These are phyloP conservation scores for Varecia variegata DNA, from an alignment of 2,797 vertebrate genomes.

Conservation along the genomic window DNA sequence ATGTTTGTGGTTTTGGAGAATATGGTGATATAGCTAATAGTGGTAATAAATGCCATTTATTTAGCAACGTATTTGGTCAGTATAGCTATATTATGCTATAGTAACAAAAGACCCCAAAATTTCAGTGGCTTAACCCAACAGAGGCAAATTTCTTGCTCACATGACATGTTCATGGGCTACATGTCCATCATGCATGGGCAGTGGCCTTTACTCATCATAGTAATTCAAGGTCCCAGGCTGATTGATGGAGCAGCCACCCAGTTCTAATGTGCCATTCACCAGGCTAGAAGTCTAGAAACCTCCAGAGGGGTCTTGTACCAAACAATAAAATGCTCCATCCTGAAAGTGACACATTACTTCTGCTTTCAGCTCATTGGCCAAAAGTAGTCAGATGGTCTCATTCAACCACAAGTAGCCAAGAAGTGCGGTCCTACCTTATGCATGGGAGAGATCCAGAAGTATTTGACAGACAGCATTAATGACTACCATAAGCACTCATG, in stretches of 20 bases:
- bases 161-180: background rate
- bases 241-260: background rate
- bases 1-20: background rate
- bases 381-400: background rate
- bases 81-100: background rate
- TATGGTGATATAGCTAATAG: background rate
- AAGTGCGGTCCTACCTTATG: background rate
- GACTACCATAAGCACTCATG: background rate
- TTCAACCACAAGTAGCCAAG: background rate
- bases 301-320: background rate
- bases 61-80: background rate
- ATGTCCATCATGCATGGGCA: background rate
- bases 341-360: background rate
- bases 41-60: background rate
- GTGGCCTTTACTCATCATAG: background rate
- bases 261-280: background rate
- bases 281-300: background rate
- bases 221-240: background rate
- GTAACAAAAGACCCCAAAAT: background rate
- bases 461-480: background rate
- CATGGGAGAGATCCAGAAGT: background rate
- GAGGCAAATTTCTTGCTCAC: background rate
- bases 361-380: background rate
- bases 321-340: background rate
- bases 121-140: background rate